Evolutionary conservation across 2,113 vertebrate species (phyloP).

Genomic region (Trematocara nigrifrons): DNA sequence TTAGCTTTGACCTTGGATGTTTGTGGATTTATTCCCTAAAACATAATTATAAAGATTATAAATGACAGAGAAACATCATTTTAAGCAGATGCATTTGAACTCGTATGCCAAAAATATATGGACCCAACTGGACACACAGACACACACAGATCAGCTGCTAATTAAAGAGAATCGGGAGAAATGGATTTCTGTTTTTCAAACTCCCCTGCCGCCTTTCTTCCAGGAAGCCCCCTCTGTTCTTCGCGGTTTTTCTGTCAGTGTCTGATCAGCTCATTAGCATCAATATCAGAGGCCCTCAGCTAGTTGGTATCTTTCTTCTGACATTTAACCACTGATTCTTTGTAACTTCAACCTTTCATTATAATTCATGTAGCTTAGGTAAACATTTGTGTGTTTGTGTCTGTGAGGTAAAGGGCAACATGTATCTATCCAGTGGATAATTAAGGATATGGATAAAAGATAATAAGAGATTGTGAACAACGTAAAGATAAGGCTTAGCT

Average conservation of each 20-base stretch:
- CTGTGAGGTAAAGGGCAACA: slow-evolving; percentile 20
- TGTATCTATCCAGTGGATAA: not conserved
- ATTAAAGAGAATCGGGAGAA: not conserved
- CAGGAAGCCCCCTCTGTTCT: not conserved
- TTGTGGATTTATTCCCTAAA: not conserved
- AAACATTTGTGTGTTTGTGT: not conserved
- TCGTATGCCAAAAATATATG: not conserved
- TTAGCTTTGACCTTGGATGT: not conserved
- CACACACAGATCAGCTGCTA: not conserved
- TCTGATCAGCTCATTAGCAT: slow-evolving; percentile 26
- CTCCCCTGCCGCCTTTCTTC: slow-evolving; percentile 3
- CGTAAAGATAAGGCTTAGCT: not conserved
- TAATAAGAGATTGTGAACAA: not conserved
- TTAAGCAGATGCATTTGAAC: not conserved
- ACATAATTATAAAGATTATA: not conserved
- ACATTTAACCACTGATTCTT: slow-evolving; percentile 32
- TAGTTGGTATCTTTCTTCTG: slow-evolving; percentile 5
- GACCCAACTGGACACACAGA: not conserved
- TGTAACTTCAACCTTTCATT: slow-evolving; percentile 49
- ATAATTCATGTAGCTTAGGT: not conserved
- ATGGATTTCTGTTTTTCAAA: slow-evolving; percentile 3
- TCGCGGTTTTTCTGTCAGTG: not conserved
- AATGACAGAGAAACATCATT: not conserved
- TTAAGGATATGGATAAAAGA: not conserved
- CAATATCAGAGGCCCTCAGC: not conserved